Evolutionary conservation across 2,113 vertebrate genomes (phyloP).

Genomic region (Ochotona curzoniae): DNA sequence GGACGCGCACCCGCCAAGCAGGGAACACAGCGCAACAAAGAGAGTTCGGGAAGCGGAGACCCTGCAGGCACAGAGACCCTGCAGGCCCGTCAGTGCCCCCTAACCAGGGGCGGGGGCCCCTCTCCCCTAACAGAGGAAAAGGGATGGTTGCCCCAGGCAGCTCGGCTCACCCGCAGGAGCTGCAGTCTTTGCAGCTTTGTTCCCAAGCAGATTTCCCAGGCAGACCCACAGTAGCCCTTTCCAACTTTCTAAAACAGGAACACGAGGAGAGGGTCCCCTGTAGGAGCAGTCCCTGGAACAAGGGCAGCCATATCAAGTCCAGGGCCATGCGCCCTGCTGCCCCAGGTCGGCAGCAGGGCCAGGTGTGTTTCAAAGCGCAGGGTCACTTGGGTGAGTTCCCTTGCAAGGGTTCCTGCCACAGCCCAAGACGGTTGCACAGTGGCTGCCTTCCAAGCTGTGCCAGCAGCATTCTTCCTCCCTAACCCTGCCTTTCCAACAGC

Average conservation of each 20-base stretch:
- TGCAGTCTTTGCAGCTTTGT: not conserved
- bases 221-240: not conserved
- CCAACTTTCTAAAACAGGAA: not conserved
- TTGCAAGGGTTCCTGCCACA: not conserved
- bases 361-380: not conserved
- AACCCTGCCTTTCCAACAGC: not conserved
- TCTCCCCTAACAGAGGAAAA: too few relatives aligned
- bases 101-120: not conserved
- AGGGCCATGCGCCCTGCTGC: rapidly evolving
- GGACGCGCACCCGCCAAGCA: not conserved
- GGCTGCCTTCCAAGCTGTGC: not conserved
- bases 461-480: not conserved
- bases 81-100: not conserved
- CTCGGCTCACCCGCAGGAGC: not conserved
- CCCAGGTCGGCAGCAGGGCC: too few relatives aligned
- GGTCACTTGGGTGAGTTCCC: not conserved
- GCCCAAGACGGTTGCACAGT: not conserved
- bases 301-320: not conserved
- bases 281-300: not conserved
- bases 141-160: too few relatives aligned
- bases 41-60: not conserved
- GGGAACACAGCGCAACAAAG: not conserved
- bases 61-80: too few relatives aligned
- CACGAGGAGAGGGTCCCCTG: not conserved
- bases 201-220: too few relatives aligned